Evolutionary conservation across 2,113 vertebrate genomes (phyloP).

Genomic region (Scopus umbretta): DNA sequence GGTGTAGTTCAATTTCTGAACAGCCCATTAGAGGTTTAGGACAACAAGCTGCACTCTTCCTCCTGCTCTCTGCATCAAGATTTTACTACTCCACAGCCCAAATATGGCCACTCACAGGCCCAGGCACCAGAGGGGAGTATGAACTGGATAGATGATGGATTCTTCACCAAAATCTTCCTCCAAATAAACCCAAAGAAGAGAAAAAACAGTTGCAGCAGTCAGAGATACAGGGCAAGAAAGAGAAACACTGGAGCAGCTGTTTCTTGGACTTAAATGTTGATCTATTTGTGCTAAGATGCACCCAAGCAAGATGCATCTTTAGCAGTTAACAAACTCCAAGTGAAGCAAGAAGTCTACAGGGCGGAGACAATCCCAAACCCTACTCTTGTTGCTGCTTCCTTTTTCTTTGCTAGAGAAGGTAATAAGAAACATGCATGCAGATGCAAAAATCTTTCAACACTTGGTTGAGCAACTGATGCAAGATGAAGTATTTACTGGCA

Average conservation of each 20-base stretch:
- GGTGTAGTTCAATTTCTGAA: background rate
- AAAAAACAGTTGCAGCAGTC: background rate
- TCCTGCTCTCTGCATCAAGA: background rate
- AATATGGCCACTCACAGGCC: background rate
- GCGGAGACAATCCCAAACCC: background rate
- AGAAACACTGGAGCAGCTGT: background rate
- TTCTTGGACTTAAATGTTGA: background rate
- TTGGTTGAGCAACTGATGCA: background rate
- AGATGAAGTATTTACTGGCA: conserved; percentile 21
- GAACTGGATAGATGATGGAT: background rate
- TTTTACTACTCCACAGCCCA: background rate
- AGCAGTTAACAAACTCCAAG: background rate
- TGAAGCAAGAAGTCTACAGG: background rate
- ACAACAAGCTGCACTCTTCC: background rate
- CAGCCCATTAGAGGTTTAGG: background rate
- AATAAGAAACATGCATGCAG: background rate
- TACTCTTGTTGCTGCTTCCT: background rate
- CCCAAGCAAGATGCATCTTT: background rate
- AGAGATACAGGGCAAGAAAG: background rate
- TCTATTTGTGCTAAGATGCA: background rate
- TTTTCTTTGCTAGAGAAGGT: background rate
- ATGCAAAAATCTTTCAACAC: conserved; percentile 35
- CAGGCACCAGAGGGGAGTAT: background rate
- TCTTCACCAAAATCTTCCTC: background rate
- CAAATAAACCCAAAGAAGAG: background rate